A percentile compares a stretch with the other conserved stretches of the same genome.
Evolutionary conservation across 1,140 invertebrate species (phyloP).

Genomic region (Wasmannia auropunctata): DNA sequence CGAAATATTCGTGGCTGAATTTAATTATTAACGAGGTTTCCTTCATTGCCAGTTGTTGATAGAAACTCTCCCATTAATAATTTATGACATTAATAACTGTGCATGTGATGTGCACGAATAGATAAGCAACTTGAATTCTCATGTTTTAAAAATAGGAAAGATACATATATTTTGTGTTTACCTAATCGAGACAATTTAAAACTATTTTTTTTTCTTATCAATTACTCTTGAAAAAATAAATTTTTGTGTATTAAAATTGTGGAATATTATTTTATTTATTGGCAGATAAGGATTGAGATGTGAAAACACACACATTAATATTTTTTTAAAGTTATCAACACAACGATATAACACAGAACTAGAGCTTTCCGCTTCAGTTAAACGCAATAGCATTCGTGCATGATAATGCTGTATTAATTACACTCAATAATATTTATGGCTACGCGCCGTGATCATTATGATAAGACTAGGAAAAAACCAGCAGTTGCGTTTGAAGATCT

Average conservation of each 20-base stretch:
- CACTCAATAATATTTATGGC: not conserved
- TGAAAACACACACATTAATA: not conserved
- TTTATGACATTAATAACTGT: not conserved
- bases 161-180: not conserved
- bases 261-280: not conserved
- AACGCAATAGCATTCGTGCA: too few relatives aligned
- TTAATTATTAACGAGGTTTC: not conserved
- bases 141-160: not conserved
- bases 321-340: not conserved
- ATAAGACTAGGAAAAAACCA: constrained; percentile 2
- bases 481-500: not conserved
- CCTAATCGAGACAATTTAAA: not conserved
- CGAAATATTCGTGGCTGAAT: not conserved
- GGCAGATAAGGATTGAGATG: not conserved
- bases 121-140: not conserved
- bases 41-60: constrained; percentile 3
- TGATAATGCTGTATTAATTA: constrained; percentile 16
- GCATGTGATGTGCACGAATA: not conserved
- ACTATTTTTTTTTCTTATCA: not conserved
- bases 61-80: not conserved
- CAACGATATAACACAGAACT: not conserved
- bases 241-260: not conserved
- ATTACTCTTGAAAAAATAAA: not conserved
- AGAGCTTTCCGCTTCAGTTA: not conserved
- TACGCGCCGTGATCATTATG: not conserved